Percentiles rank a stretch among this genome's conserved stretches.
Evolutionary conservation across 2,888 invertebrate genomes (phyloP).

Genomic region (Andrena bicolor): DNA sequence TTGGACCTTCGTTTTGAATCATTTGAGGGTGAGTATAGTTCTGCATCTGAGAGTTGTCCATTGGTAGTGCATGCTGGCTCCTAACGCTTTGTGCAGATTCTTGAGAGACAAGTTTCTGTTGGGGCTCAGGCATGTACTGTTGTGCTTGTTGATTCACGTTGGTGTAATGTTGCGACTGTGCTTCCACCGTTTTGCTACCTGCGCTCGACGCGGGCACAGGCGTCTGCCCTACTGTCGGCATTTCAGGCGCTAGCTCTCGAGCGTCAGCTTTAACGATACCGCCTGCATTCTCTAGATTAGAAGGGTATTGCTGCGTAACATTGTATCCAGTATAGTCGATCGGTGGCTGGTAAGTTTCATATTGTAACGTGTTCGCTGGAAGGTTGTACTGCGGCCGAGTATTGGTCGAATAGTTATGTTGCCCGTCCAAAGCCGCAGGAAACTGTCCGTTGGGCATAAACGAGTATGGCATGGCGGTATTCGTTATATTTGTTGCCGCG

Average conservation of each 20-base stretch:
- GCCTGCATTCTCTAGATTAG: slow-evolving; percentile 51
- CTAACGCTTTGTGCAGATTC: slow-evolving; percentile 26
- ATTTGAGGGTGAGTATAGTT: slow-evolving; percentile 56
- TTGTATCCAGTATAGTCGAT: slow-evolving; percentile 60
- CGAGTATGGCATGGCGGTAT: slow-evolving; percentile 44
- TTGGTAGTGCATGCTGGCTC: slow-evolving; percentile 43
- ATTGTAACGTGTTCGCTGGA: slow-evolving; percentile 50
- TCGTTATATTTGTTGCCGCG: slow-evolving; percentile 30
- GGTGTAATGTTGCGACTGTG: slow-evolving; percentile 45
- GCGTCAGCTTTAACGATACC: slow-evolving; percentile 7
- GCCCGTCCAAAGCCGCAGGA: slow-evolving; percentile 36
- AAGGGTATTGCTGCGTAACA: slow-evolving; percentile 39
- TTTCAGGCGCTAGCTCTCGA: slow-evolving; percentile 26
- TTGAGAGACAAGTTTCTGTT: slow-evolving; percentile 41
- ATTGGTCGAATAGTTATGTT: slow-evolving; percentile 51
- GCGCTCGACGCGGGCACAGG: slow-evolving; percentile 30
- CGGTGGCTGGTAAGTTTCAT: slow-evolving; percentile 62
- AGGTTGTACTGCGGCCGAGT: slow-evolving; percentile 56
- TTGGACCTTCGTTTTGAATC: slow-evolving; percentile 42
- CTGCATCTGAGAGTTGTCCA: slow-evolving; percentile 38
- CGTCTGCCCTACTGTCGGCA: slow-evolving; percentile 33
- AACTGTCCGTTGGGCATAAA: slow-evolving; percentile 60
- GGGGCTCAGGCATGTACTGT: slow-evolving; percentile 54
- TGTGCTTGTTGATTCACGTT: slow-evolving; percentile 45
- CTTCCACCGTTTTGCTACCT: slow-evolving; percentile 7